Evolutionary conservation across 2,888 invertebrate species (phyloP), one percentile per base, ranked within the genome.

Genomic region (Xanthia icteritia): DNA sequence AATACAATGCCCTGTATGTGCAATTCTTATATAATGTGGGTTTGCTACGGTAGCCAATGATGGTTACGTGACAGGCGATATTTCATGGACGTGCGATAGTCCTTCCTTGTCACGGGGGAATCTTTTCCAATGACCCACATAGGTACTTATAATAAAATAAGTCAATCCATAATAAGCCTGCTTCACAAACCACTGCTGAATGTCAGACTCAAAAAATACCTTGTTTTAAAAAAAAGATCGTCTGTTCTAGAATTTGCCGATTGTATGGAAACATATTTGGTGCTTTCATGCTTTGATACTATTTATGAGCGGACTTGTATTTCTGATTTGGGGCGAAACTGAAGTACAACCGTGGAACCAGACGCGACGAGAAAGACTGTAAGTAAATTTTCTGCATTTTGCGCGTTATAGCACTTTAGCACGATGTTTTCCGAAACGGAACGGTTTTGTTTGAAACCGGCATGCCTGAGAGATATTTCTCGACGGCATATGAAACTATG

Each of bases 221-320:
- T 15, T 27, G 15, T 31, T 5, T 61, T 39, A n/a, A 71, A n/a
- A n/a, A n/a, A n/a, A n/a, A n/a, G n/a, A n/a, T 42, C 42, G 20
- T 68, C 20, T 73, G 31, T 90, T 92, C 72, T 86, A 96, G 96
- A 94, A 94, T 84, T 87, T 91, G 23, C 88, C 91, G 13, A 51
- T 75, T 23, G 91, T 94, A 73, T 96, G 96, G 96, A 95, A 95
- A 83, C 92, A 95, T 82, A 94, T 96, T 76, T 96, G 96, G 96
- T 95, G 96, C 83, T 95, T 95, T 87, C 96, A 96, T 79, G 96
- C 94, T 5, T 80, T 90, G 27, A 81, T 96, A 27, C 83, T 96
- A 61, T 90, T 94, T 51, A n/a, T 93, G 39, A 94, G 94, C 82
- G 96, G 96, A 56, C 58, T 94, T 13, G 82, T 93, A 45, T 96